Evolutionary conservation across 2,797 vertebrate species (phyloP), one percentile per base, ranked within the genome.

Genomic region (Propithecus perrieri): DNA sequence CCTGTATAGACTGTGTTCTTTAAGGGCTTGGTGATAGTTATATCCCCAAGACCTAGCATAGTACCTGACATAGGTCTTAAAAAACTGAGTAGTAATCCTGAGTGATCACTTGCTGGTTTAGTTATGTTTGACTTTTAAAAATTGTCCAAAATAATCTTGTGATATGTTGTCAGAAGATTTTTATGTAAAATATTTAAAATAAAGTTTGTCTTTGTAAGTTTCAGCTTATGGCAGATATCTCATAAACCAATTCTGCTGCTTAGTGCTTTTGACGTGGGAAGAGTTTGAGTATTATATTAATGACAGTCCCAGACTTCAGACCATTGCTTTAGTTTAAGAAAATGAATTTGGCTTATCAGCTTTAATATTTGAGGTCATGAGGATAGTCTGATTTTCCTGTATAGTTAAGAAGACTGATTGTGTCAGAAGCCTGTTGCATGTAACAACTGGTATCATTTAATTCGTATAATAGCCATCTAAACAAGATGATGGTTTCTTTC

Each of bases 81-180:
- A 80, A 76, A 83, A 84, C 35, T 48, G 13, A 87, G 1, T 69
- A 50, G 30, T 93, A 83, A 61, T 78, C 48, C 18, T 74, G 18
- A 90, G 38, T 95, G 43, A 85, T 95, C 55, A 94, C 30, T 75
- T 95, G 24, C 53, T 79, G 63, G 26, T 72, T 95, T 94, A 46
- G 80, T 94, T 92, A 85, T 76, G 59, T 74, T 94, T 89, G 85
- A n/a, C 22, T 72, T 87, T 92, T 88, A 33, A 30, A 67, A 72
- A 79, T 91, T 86, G 53, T 84, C 28, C 4, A 65, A 65, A 41
- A 38, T 79, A 84, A 94, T 94, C 80, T 69, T 91, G 67, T 93
- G 43, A 3, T 96, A 74, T 81, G 35, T 83, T 96, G 57, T 89
- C 80, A 85, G 78, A 86, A 96, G n/a, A 61, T 80, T 93, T 96